A percentile compares a stretch with the other conserved stretches of the same genome.
phyloP scores from a whole-genome alignment of 2,797 vertebrate species.

The Ptychobarbus kaznakovi region DNA sequence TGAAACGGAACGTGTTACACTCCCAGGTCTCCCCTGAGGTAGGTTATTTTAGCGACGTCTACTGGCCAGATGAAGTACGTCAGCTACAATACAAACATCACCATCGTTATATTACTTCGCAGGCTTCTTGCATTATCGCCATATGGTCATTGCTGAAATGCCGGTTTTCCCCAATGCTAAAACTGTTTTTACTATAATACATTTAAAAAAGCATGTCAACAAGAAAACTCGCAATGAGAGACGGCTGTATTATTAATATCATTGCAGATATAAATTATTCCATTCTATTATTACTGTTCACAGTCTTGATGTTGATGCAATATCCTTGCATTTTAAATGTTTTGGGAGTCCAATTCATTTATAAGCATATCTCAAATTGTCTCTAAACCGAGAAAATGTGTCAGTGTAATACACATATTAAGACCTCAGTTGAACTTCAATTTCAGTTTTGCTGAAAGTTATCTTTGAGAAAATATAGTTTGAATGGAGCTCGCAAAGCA shows the following conservation, averaged over 20 bases:
- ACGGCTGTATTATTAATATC: background rate
- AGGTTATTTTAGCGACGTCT: slow-evolving; percentile 40
- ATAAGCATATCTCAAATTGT: background rate
- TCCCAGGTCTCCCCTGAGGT: background rate
- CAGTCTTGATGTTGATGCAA: background rate
- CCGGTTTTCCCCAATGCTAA: background rate
- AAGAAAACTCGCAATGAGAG: background rate
- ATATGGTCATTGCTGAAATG: background rate
- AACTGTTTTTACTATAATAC: background rate
- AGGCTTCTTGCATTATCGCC: background rate
- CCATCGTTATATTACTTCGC: background rate
- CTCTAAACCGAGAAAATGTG: background rate
- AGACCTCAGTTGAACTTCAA: background rate
- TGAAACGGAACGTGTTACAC: background rate
- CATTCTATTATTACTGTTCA: too few relatives aligned
- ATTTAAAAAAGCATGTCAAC: background rate
- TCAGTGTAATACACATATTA: background rate
- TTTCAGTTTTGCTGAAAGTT: background rate
- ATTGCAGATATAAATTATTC: background rate
- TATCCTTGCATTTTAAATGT: background rate
- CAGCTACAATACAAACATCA: background rate
- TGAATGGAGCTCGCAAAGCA: background rate
- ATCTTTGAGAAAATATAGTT: background rate
- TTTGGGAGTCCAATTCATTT: background rate
- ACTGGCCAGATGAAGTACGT: slow-evolving; percentile 6